A percentile compares a stretch with the other conserved stretches of the same genome.
These are phyloP conservation scores for Drosophila subsilvestris DNA, from an alignment of 2,888 invertebrate genomes.

Conservation along the genomic window DNA sequence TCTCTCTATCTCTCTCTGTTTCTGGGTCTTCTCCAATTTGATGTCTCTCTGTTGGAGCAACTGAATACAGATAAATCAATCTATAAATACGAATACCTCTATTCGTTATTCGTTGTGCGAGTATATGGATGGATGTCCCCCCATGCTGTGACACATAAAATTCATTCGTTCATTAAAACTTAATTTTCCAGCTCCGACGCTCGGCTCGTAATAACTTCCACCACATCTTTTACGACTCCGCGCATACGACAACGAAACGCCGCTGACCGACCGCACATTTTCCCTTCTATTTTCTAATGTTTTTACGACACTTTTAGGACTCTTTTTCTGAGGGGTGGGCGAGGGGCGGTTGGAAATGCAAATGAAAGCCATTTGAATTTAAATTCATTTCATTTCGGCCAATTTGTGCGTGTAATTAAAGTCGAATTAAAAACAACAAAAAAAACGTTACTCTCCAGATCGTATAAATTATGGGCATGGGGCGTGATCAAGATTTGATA, in stretches of 20 bases:
- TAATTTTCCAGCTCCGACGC: constrained; percentile 30
- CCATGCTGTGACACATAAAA: constrained; percentile 68
- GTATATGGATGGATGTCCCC: constrained; percentile 24
- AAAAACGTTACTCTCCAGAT: constrained; percentile 13
- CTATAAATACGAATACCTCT: constrained; percentile 55
- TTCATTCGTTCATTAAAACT: constrained; percentile 65
- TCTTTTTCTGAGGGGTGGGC: constrained; percentile 9
- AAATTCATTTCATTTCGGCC: constrained; percentile 41
- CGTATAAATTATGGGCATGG: constrained; percentile 51
- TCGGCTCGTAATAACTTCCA: constrained; percentile 12
- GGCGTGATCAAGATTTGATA: constrained; percentile 15
- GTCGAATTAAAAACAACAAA: constrained; percentile 45
- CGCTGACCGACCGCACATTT: constrained; percentile 42
- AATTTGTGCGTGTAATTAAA: constrained; percentile 66
- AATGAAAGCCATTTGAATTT: constrained; percentile 55
- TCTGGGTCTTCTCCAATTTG: constrained; percentile 16
- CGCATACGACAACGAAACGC: no score
- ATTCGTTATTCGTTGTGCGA: constrained; percentile 6
- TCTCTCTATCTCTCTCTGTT: neutral
- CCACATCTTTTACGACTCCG: constrained; percentile 29
- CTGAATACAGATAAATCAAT: constrained; percentile 62
- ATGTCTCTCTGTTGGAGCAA: constrained; percentile 39
- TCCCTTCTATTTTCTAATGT: constrained; percentile 44
- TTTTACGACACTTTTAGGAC: constrained; percentile 66
- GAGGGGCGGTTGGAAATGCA: constrained; percentile 49